Base-by-base conservation (phyloP, 2,797 vertebrate genomes). In the Manis pentadactyla region DNA sequence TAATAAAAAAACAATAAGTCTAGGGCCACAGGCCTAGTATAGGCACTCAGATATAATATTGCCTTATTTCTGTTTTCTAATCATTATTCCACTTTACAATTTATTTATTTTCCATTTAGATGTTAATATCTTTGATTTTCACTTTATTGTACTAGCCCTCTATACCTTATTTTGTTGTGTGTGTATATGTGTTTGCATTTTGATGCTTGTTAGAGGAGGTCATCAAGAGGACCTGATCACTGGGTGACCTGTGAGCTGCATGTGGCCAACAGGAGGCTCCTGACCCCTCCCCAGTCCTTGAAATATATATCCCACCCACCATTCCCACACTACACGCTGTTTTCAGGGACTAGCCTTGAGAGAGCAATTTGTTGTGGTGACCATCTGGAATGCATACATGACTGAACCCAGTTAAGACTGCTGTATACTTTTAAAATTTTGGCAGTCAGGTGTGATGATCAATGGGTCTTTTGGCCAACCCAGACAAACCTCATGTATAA, bases 51-150 rank as follows among this genome's bases (percentile, higher is more conserved):
- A 74, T 68, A 61, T 53, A 68, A 71, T 0, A 10, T 53, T 49
- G 1, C 31, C 27, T 29, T 29, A 78, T 68, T 71, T 95, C 86
- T 87, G 8, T 68, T 86, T 82, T 77, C n/a, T 84, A 81, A 93
- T 74, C 59, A 87, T 86, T 79, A 90, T 81, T 90, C 64, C 0
- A 94, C 13, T 51, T 91, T 14, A 11, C 21, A 71, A 94, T 66
- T 37, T 79, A 59, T 90, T 86, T 69, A 64, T 87, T 96, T 95
- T 86, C 19, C 68, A 89, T 12, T 63, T 85, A 77, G 53, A 21
- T 78, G 23, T 5, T 78, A 51, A 53, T 10, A 69, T 71, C 27
- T 89, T 92, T 88, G 21, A 66, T 53, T 92, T 89, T 53, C 61
- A 11, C 19, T 93, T 88, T 71, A 37, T 75, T 75, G 4, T 95